Conservation (phyloP, 2,888 invertebrate genomes). For the Scaptomyza caliginosa region DNA sequence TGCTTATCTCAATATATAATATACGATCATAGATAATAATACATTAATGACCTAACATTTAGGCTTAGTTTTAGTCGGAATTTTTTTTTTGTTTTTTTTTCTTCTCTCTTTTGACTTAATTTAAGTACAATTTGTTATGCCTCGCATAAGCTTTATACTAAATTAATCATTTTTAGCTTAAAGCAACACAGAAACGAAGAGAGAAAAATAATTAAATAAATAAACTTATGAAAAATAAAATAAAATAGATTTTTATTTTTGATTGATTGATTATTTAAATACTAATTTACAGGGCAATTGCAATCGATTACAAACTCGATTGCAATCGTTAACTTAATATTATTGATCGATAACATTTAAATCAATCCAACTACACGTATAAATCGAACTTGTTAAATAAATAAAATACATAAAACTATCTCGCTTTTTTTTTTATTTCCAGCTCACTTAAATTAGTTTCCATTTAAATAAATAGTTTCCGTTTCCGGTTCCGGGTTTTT, state of each 20-base stretch:
- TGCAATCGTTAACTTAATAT: conserved; percentile 2
- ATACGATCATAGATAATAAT: conserved; percentile 28
- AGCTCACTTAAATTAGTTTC: conserved; percentile 45
- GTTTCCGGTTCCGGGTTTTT: not conserved
- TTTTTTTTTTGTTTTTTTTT: conserved; percentile 7
- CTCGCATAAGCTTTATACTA: conserved; percentile 3
- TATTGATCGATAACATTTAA: conserved; percentile 14
- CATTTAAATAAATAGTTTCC: conserved; percentile 50
- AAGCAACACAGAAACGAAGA: too few species aligned
- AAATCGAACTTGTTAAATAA: conserved; percentile 38
- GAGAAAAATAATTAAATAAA: too few species aligned
- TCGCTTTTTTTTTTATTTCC: conserved; percentile 12
- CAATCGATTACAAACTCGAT: not conserved
- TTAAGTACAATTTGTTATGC: conserved; percentile 34
- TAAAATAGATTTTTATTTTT: not conserved
- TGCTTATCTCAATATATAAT: conserved; percentile 22
- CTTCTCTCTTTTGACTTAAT: not conserved
- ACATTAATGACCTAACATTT: conserved; percentile 3
- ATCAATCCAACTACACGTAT: conserved; percentile 26
- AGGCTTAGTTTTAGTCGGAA: conserved; percentile 2
- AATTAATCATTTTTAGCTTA: not conserved
- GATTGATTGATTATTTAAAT: not conserved
- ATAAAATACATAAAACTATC: conserved; percentile 30
- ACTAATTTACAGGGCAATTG: conserved; percentile 10
- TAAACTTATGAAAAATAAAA: too few species aligned